Conservation (phyloP, 2,888 invertebrate species). For the Brachyptera putata region DNA sequence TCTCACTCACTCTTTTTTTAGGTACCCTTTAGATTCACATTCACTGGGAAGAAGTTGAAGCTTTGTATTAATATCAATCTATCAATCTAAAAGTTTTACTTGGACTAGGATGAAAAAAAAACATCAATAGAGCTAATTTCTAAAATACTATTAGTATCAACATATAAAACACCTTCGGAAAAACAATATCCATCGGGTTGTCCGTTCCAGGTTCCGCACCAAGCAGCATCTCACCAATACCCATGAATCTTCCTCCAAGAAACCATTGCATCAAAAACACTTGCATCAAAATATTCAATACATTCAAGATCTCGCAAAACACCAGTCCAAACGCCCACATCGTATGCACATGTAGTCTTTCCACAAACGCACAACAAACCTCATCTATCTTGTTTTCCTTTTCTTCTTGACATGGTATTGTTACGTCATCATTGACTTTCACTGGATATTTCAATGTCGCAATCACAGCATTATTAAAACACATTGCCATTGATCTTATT, state of each 20-base stretch:
- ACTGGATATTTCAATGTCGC: neutral
- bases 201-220: neutral
- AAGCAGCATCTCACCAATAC: constrained; percentile 14
- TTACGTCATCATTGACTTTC: neutral
- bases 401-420: constrained; percentile 21
- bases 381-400: neutral
- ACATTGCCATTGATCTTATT: constrained; percentile 36
- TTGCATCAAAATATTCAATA: constrained; percentile 27
- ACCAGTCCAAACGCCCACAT: constrained; percentile 30
- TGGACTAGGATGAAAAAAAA: no score
- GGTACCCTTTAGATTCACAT: no score
- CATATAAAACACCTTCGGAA: constrained; percentile 6
- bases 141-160: no score
- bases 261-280: constrained; percentile 28
- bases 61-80: no score
- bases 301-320: constrained; percentile 31
- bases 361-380: constrained; percentile 24
- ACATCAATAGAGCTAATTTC: no score
- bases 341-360: constrained; percentile 4
- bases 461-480: constrained; percentile 17
- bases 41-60: no score
- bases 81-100: no score
- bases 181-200: neutral
- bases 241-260: constrained; percentile 30
- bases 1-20: no score